Conservation (phyloP, 1,140 invertebrate genomes). For the Drosophila virilis region DNA sequence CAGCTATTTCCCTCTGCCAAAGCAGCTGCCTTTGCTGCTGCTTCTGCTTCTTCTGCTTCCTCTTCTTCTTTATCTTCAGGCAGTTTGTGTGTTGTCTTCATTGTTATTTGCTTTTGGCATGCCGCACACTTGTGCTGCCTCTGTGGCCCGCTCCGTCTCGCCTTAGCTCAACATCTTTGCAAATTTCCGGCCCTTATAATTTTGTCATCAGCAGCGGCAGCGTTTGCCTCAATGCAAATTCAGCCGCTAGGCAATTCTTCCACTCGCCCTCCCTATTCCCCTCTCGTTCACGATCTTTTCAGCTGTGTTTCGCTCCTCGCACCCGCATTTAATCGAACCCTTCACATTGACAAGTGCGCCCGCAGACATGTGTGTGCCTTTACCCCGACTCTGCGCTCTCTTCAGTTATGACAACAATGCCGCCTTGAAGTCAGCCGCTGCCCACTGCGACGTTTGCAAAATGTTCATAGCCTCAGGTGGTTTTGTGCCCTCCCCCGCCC, state of each 20-base stretch:
- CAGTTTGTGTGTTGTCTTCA: slow-evolving; percentile 24
- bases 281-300: not conserved
- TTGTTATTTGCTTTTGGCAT: slow-evolving; percentile 44
- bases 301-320: not conserved
- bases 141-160: not conserved
- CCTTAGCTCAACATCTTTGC: slow-evolving; percentile 4
- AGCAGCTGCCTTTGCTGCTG: slow-evolving; percentile 23
- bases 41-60: not conserved
- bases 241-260: slow-evolving; percentile 36
- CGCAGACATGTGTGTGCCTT: slow-evolving; percentile 32
- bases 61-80: not conserved
- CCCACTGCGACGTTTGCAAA: slow-evolving; percentile 29
- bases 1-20: slow-evolving; percentile 12
- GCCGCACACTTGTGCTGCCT: not conserved
- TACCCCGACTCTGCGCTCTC: not conserved
- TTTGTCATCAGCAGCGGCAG: slow-evolving; percentile 47
- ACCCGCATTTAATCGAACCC: slow-evolving; percentile 39
- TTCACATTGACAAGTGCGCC: slow-evolving; percentile 50
- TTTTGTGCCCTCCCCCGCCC: slow-evolving; percentile 7
- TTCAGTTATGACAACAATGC: slow-evolving; percentile 45
- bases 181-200: slow-evolving; percentile 44
- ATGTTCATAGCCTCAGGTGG: slow-evolving; percentile 50
- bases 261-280: not conserved
- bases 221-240: slow-evolving; percentile 42
- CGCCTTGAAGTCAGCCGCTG: slow-evolving; percentile 47